phyloP scores from a whole-genome alignment of 53 echinoderm and acorn worm genomes.

The Henricia sp. region DNA sequence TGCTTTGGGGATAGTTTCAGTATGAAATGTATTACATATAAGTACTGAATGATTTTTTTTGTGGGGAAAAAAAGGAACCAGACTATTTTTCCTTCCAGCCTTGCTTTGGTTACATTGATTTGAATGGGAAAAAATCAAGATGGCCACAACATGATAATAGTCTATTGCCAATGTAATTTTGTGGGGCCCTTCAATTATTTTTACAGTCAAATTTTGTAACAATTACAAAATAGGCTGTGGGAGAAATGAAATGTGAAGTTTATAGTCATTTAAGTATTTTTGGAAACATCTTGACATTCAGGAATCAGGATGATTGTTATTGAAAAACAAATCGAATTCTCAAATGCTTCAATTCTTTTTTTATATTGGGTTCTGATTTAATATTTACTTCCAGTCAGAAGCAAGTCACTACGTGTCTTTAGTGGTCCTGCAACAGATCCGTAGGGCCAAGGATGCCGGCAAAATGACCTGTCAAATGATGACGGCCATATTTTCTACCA shows the following conservation, averaged over 20 bases:
- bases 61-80: background rate
- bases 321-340: slow-evolving; percentile 4
- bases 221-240: too few relatives aligned
- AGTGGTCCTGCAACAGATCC: background rate
- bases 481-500: background rate
- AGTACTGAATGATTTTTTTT: background rate
- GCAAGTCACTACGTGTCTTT: background rate
- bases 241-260: too few relatives aligned
- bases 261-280: slow-evolving; percentile 3
- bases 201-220: too few relatives aligned
- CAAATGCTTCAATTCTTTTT: slow-evolving; percentile 2
- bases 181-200: too few relatives aligned
- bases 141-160: background rate
- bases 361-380: slow-evolving; percentile 4
- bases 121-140: background rate
- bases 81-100: background rate
- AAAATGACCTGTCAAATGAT: background rate
- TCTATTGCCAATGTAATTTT: background rate
- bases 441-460: background rate
- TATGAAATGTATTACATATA: too few relatives aligned
- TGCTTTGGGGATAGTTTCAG: background rate
- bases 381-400: slow-evolving; percentile 3
- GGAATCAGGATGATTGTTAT: slow-evolving; percentile 5
- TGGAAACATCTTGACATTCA: background rate
- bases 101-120: background rate